phyloP scores from a whole-genome alignment of 2,888 invertebrate species.

The Latrodectus hesperus region DNA sequence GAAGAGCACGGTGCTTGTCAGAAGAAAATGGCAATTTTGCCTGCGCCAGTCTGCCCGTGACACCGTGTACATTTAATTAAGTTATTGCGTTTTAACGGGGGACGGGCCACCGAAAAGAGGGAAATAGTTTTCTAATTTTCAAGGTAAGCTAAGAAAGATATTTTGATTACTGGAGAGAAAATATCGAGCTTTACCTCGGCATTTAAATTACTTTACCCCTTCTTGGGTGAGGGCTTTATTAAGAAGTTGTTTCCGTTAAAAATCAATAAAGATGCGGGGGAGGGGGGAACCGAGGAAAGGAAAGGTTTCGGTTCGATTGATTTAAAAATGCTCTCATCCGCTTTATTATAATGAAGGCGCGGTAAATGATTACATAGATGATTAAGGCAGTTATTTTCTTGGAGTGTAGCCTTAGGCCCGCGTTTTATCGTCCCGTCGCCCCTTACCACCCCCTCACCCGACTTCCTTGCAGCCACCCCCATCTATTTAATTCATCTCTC shows the following conservation, averaged over 20 bases:
- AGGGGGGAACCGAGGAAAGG: conserved; percentile 1
- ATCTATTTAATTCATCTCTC: conserved; percentile 55
- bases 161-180: conserved; percentile 68
- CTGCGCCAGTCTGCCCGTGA: conserved; percentile 50
- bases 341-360: conserved; percentile 68
- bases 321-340: conserved; percentile 66
- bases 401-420: conserved; percentile 58
- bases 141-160: conserved; percentile 69
- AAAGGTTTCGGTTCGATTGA: conserved; percentile 59
- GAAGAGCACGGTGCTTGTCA: conserved; percentile 34
- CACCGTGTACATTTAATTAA: conserved; percentile 68
- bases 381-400: conserved; percentile 66
- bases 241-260: conserved; percentile 68
- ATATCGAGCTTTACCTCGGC: conserved; percentile 64
- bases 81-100: conserved; percentile 67
- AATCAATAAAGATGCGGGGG: conserved; percentile 53
- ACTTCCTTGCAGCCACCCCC: conserved; percentile 24
- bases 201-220: conserved; percentile 65
- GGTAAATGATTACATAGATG: conserved; percentile 68
- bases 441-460: not conserved
- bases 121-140: conserved; percentile 69
- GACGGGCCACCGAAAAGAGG: not conserved
- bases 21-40: conserved; percentile 66
- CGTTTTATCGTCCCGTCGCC: conserved; percentile 37
- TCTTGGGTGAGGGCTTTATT: conserved; percentile 49